Evolutionary conservation across 2,888 invertebrate genomes (phyloP), one percentile per base, ranked within the genome.

Genomic region (Leptura quadrifasciata): DNA sequence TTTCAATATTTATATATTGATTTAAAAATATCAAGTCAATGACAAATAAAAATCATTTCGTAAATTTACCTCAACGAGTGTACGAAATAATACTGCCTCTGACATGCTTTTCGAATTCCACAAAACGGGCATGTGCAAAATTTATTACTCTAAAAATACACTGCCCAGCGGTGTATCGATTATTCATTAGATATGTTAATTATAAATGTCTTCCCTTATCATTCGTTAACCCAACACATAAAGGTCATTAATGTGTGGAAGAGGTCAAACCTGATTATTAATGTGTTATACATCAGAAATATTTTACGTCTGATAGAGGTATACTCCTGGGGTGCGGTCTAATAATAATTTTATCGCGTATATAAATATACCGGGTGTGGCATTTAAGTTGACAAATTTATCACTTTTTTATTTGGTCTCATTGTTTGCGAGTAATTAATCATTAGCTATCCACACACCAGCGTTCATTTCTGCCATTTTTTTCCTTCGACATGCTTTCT

Each of bases 131-230:
- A 47, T 6, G n/a, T 47, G 12, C 47, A 47, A 47, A 47, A 47
- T 47, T n/a, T 47, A 47, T 47, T n/a, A 2, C n/a, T n/a, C 17
- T n/a, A 2, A 47, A 47, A 47, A 47, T 2, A 47, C 3, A 47
- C 47, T 39, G n/a, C 15, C 47, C 47, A 47, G 47, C 15, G n/a
- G 47, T 47, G n/a, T 47, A 47, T 47, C n/a, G 47, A 47, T n/a
- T 47, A n/a, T 47, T 47, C 47, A 47, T 47, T 47, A 47, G 47
- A 47, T 47, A n/a, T n/a, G 47, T 47, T 47, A 47, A 47, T 47
- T 47, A 47, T 47, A n/a, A 47, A 47, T 47, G 47, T n/a, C n/a
- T n/a, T 47, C 47, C 47, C 47, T 47, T 47, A 47, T 47, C 47
- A 47, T 47, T 47, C 47, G n/a, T 47, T 47, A 47, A 47, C 47